Evolutionary conservation across 2,888 invertebrate genomes (phyloP), one percentile per base, ranked within the genome.

Genomic region (Agrotis exclamationis): DNA sequence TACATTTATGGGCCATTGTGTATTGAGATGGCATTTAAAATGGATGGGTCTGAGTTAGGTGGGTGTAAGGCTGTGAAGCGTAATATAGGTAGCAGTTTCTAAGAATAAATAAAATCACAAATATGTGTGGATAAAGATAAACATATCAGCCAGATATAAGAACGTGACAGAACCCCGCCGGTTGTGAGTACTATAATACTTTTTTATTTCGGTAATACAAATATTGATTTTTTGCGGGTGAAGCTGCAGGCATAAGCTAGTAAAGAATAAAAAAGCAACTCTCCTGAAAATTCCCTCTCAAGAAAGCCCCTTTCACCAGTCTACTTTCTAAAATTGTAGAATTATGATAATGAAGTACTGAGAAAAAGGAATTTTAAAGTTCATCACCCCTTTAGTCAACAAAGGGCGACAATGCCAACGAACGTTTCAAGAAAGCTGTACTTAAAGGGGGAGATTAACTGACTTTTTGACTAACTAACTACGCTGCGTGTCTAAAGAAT

Each of bases 1-100:
- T 74, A 80, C 56, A 14, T 84, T 71, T 76, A 74, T 79, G 56
- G 70, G 50, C 63, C n/a, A 77, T 84, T 79, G 73, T 82, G 48
- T 73, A 59, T 62, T 67, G 51, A 71, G 39, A 71, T 54, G n/a
- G 64, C 65, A 33, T 60, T 60, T 74, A 64, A 70, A 57, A 71
- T 66, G 22, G 56, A 67, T 64, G 18, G n/a, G n/a, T 33, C 56
- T 47, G 28, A 62, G 59, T 59, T 2, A 20, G 54, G 65, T 63
- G 33, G 22, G 39, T 76, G 28, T 58, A 47, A 33, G 45, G n/a
- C n/a, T 57, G 22, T 39, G 45, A 20, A 50, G 63, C 59, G 13
- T 63, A 20, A 47, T 44, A 39, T 39, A 0, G 3, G 3, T 44
- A 1, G 11, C n/a, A 50, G 24, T 24, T 13, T 0, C 16, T 57